Conservation (phyloP, 1,140 invertebrate genomes). For the Phenacoccus solenopsis region DNA sequence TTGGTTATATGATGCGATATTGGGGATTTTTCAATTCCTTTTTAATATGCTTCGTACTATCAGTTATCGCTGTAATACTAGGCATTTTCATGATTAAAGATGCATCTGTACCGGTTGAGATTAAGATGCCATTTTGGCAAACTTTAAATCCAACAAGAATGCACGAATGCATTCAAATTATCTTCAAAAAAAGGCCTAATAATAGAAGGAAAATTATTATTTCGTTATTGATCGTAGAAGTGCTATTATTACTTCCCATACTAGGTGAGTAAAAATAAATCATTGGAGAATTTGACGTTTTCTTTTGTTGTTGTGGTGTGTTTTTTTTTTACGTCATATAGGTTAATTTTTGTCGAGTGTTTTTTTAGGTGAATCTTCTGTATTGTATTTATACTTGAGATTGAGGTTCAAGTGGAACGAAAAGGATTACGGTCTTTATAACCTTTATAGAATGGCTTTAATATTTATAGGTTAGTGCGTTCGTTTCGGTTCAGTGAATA, state of each 20-base stretch:
- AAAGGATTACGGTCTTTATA: constrained; percentile 25
- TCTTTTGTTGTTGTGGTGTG: too few species aligned
- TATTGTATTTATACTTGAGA: constrained; percentile 26
- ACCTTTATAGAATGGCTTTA: constrained; percentile 24
- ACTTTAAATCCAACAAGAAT: not conserved
- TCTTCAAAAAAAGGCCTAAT: not conserved
- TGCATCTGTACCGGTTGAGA: not conserved
- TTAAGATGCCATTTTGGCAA: not conserved
- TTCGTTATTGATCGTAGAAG: not conserved
- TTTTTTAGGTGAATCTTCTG: constrained; percentile 25
- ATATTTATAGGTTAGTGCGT: constrained; percentile 24
- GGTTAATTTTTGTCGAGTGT: too few species aligned
- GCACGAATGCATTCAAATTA: not conserved
- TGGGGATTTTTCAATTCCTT: constrained; percentile 20
- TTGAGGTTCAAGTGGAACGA: constrained; percentile 27
- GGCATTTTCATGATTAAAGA: not conserved
- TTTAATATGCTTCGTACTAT: constrained; percentile 7
- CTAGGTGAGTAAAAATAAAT: too few species aligned
- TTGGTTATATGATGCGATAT: constrained; percentile 16
- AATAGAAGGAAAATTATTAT: not conserved
- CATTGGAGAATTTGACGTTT: too few species aligned
- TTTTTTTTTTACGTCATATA: too few species aligned
- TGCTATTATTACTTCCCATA: too few species aligned
- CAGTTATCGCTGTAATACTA: not conserved
- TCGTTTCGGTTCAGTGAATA: too few species aligned